Evolutionary conservation across 2,888 invertebrate genomes (phyloP).

Genomic region (Xanthorhoe designata): DNA sequence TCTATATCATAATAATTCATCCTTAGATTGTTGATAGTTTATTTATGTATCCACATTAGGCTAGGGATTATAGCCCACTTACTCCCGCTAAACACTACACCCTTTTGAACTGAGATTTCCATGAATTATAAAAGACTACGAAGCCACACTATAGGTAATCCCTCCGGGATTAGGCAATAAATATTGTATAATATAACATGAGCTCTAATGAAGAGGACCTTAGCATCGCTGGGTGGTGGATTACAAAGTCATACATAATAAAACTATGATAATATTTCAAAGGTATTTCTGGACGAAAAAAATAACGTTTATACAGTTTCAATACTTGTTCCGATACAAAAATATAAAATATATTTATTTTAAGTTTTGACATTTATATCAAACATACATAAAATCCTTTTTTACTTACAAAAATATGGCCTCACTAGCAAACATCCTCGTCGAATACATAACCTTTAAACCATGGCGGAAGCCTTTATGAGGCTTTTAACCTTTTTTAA

Average conservation of each 20-base stretch:
- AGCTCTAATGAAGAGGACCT: slow-evolving; percentile 37
- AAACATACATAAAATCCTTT: no score
- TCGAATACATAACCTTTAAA: no score
- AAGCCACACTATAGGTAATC: slow-evolving; percentile 31
- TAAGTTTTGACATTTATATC: no score
- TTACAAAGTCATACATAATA: slow-evolving; percentile 39
- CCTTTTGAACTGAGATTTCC: slow-evolving; percentile 21
- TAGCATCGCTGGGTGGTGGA: slow-evolving; percentile 35
- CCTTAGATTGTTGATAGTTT: background rate
- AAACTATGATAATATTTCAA: slow-evolving; percentile 3
- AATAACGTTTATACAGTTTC: no score
- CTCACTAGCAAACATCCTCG: no score
- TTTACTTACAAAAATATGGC: no score
- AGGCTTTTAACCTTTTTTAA: no score
- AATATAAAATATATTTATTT: no score
- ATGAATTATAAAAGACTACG: slow-evolving; percentile 26
- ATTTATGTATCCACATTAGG: slow-evolving; percentile 9
- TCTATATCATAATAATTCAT: background rate
- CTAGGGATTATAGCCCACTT: slow-evolving; percentile 16
- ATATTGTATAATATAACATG: slow-evolving; percentile 33
- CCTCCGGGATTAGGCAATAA: slow-evolving; percentile 34
- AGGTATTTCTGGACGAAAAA: background rate
- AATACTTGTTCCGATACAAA: no score
- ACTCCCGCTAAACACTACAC: slow-evolving; percentile 2
- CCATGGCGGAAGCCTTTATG: no score